Conservation (phyloP, 1,140 invertebrate species). For the Cotesia vestalis region DNA sequence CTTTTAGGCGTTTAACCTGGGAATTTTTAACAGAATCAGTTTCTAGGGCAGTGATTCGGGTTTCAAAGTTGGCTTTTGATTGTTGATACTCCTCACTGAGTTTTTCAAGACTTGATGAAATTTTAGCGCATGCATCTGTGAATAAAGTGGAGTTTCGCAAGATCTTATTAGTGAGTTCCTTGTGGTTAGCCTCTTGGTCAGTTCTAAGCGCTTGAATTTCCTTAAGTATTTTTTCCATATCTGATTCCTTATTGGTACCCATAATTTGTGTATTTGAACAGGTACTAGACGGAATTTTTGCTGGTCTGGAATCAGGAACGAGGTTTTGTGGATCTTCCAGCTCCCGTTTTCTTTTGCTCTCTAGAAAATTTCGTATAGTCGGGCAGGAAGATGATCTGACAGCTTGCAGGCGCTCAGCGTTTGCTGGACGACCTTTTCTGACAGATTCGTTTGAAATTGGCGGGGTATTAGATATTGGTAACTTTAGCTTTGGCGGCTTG, state of each 20-base stretch:
- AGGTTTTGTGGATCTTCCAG: not conserved
- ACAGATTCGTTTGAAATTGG: not conserved
- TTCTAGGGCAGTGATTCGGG: not conserved
- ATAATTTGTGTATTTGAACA: not conserved
- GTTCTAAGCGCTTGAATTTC: constrained; percentile 1
- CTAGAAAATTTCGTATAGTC: not conserved
- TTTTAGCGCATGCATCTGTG: not conserved
- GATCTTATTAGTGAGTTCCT: constrained; percentile 6
- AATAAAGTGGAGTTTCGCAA: not conserved
- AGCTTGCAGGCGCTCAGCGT: not conserved
- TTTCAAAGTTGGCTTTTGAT: not conserved
- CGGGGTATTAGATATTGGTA: not conserved
- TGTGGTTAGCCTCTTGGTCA: not conserved
- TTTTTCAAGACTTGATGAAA: not conserved
- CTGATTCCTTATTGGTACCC: not conserved
- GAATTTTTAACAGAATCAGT: not conserved
- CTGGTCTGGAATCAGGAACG: not conserved
- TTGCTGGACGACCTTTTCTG: not conserved
- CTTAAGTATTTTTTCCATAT: not conserved
- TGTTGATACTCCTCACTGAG: not conserved
- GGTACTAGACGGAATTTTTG: constrained; percentile 1
- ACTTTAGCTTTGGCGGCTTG: not conserved
- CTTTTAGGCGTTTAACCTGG: not conserved
- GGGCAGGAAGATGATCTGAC: constrained; percentile 9
- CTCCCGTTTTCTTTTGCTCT: not conserved